Evolutionary conservation across 2,888 invertebrate species (phyloP), one percentile per base, ranked within the genome.

Genomic region (Torymus auratus): DNA sequence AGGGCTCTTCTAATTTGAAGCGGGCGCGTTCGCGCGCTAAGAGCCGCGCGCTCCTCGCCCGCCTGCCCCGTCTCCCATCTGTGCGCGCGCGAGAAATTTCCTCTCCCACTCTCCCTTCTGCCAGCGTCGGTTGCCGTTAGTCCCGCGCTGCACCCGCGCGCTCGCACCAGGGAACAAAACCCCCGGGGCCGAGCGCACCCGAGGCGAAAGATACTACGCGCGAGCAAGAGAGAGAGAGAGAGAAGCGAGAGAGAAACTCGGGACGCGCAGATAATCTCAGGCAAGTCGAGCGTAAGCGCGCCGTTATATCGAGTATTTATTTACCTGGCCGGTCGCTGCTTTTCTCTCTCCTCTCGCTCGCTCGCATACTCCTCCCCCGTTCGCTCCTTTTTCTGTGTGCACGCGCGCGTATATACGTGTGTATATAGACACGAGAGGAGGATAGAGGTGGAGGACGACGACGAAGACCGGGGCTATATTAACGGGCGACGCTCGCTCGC

Each of bases 301-400:
- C 85, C 84, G 85, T 85, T 86, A 85, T 84, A 84, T 84, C 83
- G 83, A 80, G 82, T 84, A 84, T 84, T 84, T 84, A 84, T 84
- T 84, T 84, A 82, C 83, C 82, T 81, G 84, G 75, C 23, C 70
- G 70, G 81, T 65, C 70, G 50, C 56, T 50, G 61, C 55, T 64
- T 64, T 71, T 41, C 65, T 41, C 62, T 17, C 73, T 4, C 2
- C 62, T 17, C 73, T 4, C 2, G 7, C 55, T 15, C 69, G 11
- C 41, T 53, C 20, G 17, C 67, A 17, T 20, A 20, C 20, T 56
- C 69, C 12, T 17, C 14, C 69, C 12, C 41, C 14, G 28, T 71
- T 50, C 52, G 23, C 55, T 23, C 41, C 50, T 50, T 20, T 52
- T 41, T 41, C 41, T 41, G 41, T 41, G 41, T 41, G 41, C 41